phyloP scores from a whole-genome alignment of 92 coral and sea anemone species.

The Epizoanthus fatuus region DNA sequence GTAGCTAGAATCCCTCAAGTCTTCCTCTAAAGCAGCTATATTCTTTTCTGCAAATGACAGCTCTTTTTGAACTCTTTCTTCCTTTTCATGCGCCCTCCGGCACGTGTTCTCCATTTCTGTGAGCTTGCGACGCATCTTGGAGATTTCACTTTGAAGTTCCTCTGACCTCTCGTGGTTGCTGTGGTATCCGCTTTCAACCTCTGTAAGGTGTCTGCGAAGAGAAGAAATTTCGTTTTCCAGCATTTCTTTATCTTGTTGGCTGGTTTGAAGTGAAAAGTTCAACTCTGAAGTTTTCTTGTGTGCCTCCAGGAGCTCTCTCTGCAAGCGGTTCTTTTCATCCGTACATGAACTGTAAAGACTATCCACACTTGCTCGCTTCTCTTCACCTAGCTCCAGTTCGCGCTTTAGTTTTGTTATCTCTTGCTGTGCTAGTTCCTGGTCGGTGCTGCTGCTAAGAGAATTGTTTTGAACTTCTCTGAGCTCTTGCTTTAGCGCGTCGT shows the following conservation, averaged over 20 bases:
- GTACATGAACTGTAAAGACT: conserved; percentile 69
- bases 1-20: conserved; percentile 39
- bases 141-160: conserved; percentile 55
- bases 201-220: conserved; percentile 54
- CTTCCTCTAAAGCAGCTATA: conserved; percentile 55
- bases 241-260: conserved; percentile 68
- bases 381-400: conserved; percentile 71
- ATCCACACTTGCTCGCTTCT: conserved; percentile 64
- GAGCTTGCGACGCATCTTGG: conserved; percentile 60
- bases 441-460: not conserved
- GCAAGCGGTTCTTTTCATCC: conserved; percentile 70
- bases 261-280: conserved; percentile 54
- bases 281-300: conserved; percentile 68
- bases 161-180: conserved; percentile 34
- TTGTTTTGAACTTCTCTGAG: conserved; percentile 38
- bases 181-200: conserved; percentile 50
- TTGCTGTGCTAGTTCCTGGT: conserved; percentile 20
- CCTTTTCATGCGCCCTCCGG: conserved; percentile 51
- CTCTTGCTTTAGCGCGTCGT: conserved; percentile 53
- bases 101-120: conserved; percentile 58
- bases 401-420: conserved; percentile 51
- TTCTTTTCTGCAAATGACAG: conserved; percentile 59
- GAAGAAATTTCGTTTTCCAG: conserved; percentile 71
- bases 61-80: conserved; percentile 54
- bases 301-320: conserved; percentile 69